Conservation (phyloP, 2,888 invertebrate genomes). For the Ellobium chinense region DNA sequence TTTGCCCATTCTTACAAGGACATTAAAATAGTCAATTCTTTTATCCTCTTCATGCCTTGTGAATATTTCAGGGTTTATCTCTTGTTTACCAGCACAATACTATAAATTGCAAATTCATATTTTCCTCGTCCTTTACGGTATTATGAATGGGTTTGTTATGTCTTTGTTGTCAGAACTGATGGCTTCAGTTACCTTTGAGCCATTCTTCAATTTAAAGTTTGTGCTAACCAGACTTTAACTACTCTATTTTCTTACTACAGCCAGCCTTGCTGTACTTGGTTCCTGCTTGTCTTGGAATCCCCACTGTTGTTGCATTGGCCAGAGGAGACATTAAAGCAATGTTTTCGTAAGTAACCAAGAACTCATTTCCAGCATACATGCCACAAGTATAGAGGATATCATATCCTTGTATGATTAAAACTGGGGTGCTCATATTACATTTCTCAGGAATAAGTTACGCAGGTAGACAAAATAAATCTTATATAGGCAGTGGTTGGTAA, state of each 20-base stretch:
- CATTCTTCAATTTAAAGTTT: too few relatives aligned
- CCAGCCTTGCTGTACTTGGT: conserved; percentile 98
- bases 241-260: too few relatives aligned
- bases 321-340: conserved; percentile 93
- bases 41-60: too few relatives aligned
- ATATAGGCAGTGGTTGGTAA: too few relatives aligned
- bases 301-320: conserved; percentile 90
- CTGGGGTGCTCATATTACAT: neutral
- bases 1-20: too few relatives aligned
- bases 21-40: too few relatives aligned
- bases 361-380: too few relatives aligned
- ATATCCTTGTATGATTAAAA: too few relatives aligned
- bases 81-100: neutral
- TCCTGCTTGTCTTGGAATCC: conserved; percentile 95
- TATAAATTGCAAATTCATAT: neutral
- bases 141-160: neutral
- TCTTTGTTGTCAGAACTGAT: too few relatives aligned
- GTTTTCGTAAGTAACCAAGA: conserved; percentile 90
- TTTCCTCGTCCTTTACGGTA: neutral
- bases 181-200: too few relatives aligned
- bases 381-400: too few relatives aligned
- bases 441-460: too few relatives aligned
- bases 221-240: neutral
- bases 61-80: neutral
- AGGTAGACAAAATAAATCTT: neutral